Percentiles rank a stretch among this genome's conserved stretches.
These are phyloP conservation scores for Herminia tarsipennalis DNA, from an alignment of 2,888 invertebrate species.

Conservation along the genomic window DNA sequence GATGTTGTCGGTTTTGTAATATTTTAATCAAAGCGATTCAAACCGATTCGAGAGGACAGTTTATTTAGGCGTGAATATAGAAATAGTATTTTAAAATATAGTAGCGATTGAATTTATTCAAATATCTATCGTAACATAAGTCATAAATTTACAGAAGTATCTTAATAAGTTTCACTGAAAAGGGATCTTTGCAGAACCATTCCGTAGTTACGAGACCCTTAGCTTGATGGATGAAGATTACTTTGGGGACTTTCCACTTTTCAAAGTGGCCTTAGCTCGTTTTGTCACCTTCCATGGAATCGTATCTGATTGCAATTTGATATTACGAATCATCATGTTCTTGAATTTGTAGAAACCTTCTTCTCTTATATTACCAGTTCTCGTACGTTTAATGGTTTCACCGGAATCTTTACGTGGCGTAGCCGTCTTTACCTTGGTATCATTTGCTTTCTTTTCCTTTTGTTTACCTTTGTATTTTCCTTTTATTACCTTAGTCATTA, in stretches of 20 bases:
- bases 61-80: too few relatives aligned
- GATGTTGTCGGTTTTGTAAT: conserved; percentile 35
- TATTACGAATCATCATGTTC: conserved; percentile 60
- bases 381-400: conserved; percentile 45
- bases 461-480: conserved; percentile 42
- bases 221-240: conserved; percentile 52
- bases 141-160: conserved; percentile 47
- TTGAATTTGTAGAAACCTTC: conserved; percentile 66
- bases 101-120: conserved; percentile 44
- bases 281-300: conserved; percentile 40
- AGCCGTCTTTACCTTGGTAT: conserved; percentile 38
- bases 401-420: conserved; percentile 15
- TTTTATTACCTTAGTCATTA: conserved; percentile 53
- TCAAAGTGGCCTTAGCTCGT: conserved; percentile 46
- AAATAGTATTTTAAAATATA: conserved; percentile 23
- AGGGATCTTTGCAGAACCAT: conserved; percentile 36
- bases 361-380: conserved; percentile 58
- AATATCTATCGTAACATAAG: conserved; percentile 36
- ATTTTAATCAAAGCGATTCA: conserved; percentile 45
- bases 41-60: conserved; percentile 23
- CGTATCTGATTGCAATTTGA: conserved; percentile 46
- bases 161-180: conserved; percentile 47
- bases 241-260: conserved; percentile 48
- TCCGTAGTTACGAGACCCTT: conserved; percentile 35
- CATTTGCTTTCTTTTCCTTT: conserved; percentile 39